Conservation (phyloP, 2,888 invertebrate genomes). For the Eurytoma californica region DNA sequence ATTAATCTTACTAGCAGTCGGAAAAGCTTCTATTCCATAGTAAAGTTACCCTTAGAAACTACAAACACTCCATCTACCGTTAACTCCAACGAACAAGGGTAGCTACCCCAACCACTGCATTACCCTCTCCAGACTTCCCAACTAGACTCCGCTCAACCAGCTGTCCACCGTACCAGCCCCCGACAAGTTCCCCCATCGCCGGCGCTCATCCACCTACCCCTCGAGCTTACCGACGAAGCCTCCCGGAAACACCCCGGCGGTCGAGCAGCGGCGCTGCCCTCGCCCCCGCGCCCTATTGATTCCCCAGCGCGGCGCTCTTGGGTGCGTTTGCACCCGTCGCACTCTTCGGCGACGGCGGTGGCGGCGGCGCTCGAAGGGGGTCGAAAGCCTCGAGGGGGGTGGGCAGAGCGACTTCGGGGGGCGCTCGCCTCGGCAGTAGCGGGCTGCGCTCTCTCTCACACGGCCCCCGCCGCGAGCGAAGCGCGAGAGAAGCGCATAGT, state of each 20-base stretch:
- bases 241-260: not conserved
- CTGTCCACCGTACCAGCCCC: not conserved
- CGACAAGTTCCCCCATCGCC: not conserved
- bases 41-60: not conserved
- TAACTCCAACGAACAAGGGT: not conserved
- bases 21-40: not conserved
- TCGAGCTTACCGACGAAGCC: too few species aligned
- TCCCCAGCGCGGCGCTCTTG: not conserved
- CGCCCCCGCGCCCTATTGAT: conserved; percentile 21
- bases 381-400: conserved; percentile 21
- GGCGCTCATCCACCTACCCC: not conserved
- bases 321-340: not conserved
- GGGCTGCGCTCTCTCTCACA: not conserved
- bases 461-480: too few species aligned
- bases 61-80: not conserved
- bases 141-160: not conserved
- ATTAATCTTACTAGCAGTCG: too few species aligned
- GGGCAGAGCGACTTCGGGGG: conserved; percentile 4
- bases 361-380: conserved; percentile 29
- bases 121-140: too few species aligned
- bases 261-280: not conserved
- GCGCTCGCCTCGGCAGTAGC: too few species aligned
- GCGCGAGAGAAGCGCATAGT: not conserved
- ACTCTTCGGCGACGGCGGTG: conserved; percentile 10
- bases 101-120: not conserved